Conservation (phyloP, 2,797 vertebrate genomes). For the Melanotaenia maccullochi region DNA sequence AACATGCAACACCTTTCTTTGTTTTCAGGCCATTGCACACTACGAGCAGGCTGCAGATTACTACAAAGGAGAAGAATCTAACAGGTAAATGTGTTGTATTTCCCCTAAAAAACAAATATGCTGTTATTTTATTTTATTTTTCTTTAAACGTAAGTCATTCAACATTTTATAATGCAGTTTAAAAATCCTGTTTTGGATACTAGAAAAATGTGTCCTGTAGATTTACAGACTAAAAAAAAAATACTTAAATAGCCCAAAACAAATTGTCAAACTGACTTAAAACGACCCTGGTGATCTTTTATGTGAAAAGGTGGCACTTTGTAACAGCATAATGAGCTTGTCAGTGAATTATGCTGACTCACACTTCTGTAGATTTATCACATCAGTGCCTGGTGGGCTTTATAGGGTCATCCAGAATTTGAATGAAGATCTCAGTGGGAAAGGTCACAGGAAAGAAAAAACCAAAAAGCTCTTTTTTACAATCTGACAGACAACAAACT, state of each 20-base stretch:
- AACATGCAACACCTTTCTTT: not conserved
- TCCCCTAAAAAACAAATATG: not conserved
- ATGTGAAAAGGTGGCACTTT: not conserved
- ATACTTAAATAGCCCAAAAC: not conserved
- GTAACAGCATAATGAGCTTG: not conserved
- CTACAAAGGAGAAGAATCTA: conserved; percentile 81
- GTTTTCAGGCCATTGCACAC: conserved; percentile 76
- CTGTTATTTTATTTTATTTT: not conserved
- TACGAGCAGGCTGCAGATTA: conserved; percentile 85
- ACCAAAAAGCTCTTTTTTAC: not conserved
- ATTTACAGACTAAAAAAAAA: accelerated
- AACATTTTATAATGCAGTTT: not conserved
- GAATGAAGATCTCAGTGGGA: not conserved
- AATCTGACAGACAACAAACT: not conserved
- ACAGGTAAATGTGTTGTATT: conserved; percentile 60
- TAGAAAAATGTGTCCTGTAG: not conserved
- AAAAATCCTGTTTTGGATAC: not conserved
- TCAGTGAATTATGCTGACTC: conserved; percentile 1
- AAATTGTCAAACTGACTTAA: not conserved
- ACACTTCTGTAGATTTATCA: not conserved
- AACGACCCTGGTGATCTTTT: not conserved
- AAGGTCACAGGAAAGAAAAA: not conserved
- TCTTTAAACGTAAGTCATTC: not conserved
- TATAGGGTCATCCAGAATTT: not conserved
- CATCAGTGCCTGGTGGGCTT: not conserved